Percentiles rank a stretch among this genome's conserved stretches.
phyloP scores from a whole-genome alignment of 1,140 invertebrate genomes.

The Drosophila bocqueti region DNA sequence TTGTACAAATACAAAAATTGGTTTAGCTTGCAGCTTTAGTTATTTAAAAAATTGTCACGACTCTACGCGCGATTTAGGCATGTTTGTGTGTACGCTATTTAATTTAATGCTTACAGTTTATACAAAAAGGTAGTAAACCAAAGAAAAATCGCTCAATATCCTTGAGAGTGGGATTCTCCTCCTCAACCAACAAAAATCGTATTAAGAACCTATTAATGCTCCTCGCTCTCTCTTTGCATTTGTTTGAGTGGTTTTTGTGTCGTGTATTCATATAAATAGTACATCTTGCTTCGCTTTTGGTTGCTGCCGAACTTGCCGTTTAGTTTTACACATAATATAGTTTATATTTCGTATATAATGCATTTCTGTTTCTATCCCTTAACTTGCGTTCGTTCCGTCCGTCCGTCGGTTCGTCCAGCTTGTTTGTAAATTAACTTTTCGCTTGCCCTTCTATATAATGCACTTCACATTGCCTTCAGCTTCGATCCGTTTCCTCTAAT shows the following conservation, averaged over 20 bases:
- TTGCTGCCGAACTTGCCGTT: conserved; percentile 48
- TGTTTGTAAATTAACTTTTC: conserved; percentile 37
- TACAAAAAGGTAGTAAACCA: conserved; percentile 60
- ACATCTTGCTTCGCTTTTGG: conserved; percentile 52
- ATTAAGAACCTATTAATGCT: conserved; percentile 50
- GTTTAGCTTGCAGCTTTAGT: conserved; percentile 67
- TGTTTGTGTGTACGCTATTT: conserved; percentile 38
- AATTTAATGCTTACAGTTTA: conserved; percentile 57
- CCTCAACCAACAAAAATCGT: conserved; percentile 56
- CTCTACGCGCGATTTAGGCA: conserved; percentile 43
- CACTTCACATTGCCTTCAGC: conserved; percentile 29
- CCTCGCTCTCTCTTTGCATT: conserved; percentile 28
- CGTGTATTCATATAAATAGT: conserved; percentile 73
- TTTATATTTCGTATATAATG: conserved; percentile 70
- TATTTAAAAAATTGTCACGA: conserved; percentile 52
- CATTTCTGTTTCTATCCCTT: conserved; percentile 64
- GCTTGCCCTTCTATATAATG: conserved; percentile 34
- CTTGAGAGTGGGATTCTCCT: conserved; percentile 25
- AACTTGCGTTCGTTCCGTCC: conserved; percentile 14
- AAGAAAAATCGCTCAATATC: conserved; percentile 39
- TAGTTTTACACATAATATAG: conserved; percentile 75
- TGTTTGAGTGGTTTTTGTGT: conserved; percentile 25
- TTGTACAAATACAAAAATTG: conserved; percentile 75
- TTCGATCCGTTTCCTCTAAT: conserved; percentile 49
- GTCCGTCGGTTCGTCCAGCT: conserved; percentile 21